Evolutionary conservation across 2,113 vertebrate species (phyloP), one percentile per base, ranked within the genome.

Genomic region (Fulica atra): DNA sequence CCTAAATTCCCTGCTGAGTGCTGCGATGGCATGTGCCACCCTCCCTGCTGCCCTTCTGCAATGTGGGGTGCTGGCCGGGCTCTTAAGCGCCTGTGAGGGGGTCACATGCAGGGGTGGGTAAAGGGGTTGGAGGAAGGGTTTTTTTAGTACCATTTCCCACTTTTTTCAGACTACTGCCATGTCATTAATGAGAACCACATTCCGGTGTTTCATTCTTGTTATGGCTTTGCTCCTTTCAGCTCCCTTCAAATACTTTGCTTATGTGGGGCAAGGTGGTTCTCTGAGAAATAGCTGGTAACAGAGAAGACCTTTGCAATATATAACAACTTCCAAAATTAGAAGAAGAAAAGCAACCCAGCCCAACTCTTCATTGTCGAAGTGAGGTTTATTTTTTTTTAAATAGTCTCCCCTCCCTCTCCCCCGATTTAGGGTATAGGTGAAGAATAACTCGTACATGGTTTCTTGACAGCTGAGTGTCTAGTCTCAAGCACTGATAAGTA

Each of bases 71-170:
- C 46, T 89, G 40, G 42, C 23, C n/a, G 20, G 48, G 59, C 15
- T 29, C 57, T 61, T 0, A 0, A 24, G n/a, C 0, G 0, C 8
- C 46, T 50, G 26, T 1, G 2, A n/a, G 29, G 10, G 17, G 13
- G 31, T 5, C n/a, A 54, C 31, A 38, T 2, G 0, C 0, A 26
- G 1, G 33, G 4, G 4, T 53, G 24, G 26, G 36, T 23, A 46
- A 76, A 23, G 21, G 51, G 33, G 3, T 18, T 54, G 42, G 48
- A 46, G 16, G 10, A 56, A 80, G 42, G 13, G 48, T 28, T 29
- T 83, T 42, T 56, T 42, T 25, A 7, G 40, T 80, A 10, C 1
- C 4, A 4, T 78, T 93, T 63, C n/a, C 35, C n/a, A 4, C 28
- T 94, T 80, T 19, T 73, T 56, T 24, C 64, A 84, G n/a, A 19